Percentiles rank a stretch among this genome's conserved stretches.
phyloP scores from a whole-genome alignment of 2,888 invertebrate genomes.

The Hirtodrosophila histrioides region DNA sequence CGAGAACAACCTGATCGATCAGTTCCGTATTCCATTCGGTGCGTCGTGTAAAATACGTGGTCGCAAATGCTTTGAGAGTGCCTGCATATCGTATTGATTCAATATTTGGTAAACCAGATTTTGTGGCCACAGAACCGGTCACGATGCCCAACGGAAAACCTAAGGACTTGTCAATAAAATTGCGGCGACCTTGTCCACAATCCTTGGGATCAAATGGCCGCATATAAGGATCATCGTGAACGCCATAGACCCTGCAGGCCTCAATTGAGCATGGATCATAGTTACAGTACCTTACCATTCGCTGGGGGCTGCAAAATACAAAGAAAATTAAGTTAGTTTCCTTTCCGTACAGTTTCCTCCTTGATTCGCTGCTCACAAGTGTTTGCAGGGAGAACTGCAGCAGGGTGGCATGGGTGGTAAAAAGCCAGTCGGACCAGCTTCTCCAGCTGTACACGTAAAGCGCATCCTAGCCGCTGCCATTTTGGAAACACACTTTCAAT shows the following conservation, averaged over 20 bases:
- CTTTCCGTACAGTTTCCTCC: neutral
- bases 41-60: constrained; percentile 76
- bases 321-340: neutral
- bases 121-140: constrained; percentile 48
- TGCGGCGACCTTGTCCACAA: constrained; percentile 40
- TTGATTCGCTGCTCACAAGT: constrained; percentile 13
- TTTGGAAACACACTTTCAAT: constrained; percentile 1
- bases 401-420: constrained; percentile 7
- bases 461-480: constrained; percentile 32
- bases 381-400: constrained; percentile 19
- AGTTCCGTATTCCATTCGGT: constrained; percentile 72
- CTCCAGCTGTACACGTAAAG: no score
- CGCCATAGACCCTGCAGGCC: constrained; percentile 61
- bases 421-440: no score
- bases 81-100: constrained; percentile 69
- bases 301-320: constrained; percentile 6
- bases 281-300: constrained; percentile 18
- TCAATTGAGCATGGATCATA: constrained; percentile 57
- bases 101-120: constrained; percentile 39
- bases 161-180: constrained; percentile 45
- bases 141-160: constrained; percentile 73
- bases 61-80: constrained; percentile 77
- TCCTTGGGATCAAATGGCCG: constrained; percentile 49
- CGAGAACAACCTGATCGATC: constrained; percentile 74
- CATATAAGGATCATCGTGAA: constrained; percentile 58